Conservation (phyloP, 2,797 vertebrate genomes). For the Enteromius trimaculatus region DNA sequence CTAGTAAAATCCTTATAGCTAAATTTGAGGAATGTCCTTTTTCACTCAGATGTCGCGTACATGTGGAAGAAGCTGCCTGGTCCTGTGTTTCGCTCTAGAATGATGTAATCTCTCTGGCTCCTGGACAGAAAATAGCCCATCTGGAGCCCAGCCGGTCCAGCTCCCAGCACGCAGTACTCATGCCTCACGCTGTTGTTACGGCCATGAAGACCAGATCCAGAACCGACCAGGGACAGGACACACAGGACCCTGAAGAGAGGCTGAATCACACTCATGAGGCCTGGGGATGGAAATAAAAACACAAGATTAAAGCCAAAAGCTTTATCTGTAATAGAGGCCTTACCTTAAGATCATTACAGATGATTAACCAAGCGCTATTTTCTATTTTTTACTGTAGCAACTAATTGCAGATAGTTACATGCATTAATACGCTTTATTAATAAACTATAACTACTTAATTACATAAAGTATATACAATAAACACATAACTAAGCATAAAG, state of each 20-base stretch:
- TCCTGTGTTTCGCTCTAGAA: conserved; percentile 85
- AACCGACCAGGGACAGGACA: conserved; percentile 28
- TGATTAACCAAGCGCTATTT: not conserved
- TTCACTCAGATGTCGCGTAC: conserved; percentile 61
- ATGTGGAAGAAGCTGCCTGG: conserved; percentile 90
- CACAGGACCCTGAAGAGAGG: conserved; percentile 58
- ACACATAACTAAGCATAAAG: not conserved
- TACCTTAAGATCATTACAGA: not conserved
- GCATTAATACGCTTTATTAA: not conserved
- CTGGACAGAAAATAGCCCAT: conserved; percentile 88
- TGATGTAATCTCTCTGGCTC: conserved; percentile 83
- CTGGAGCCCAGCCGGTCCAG: conserved; percentile 91
- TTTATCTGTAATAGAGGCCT: not conserved
- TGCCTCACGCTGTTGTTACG: conserved; percentile 65
- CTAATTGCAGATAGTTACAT: not conserved
- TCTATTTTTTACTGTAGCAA: not conserved
- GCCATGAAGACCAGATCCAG: conserved; percentile 39
- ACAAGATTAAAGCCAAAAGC: not conserved
- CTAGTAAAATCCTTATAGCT: not conserved
- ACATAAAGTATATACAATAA: not conserved
- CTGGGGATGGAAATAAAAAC: conserved; percentile 35
- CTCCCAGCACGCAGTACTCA: conserved; percentile 93
- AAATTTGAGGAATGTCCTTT: not conserved
- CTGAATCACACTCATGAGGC: conserved; percentile 56
- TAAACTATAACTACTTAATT: not conserved